A percentile compares a stretch with the other conserved stretches of the same genome.
Conservation (phyloP, 1,140 invertebrate species). For the Cyclina sinensis region DNA sequence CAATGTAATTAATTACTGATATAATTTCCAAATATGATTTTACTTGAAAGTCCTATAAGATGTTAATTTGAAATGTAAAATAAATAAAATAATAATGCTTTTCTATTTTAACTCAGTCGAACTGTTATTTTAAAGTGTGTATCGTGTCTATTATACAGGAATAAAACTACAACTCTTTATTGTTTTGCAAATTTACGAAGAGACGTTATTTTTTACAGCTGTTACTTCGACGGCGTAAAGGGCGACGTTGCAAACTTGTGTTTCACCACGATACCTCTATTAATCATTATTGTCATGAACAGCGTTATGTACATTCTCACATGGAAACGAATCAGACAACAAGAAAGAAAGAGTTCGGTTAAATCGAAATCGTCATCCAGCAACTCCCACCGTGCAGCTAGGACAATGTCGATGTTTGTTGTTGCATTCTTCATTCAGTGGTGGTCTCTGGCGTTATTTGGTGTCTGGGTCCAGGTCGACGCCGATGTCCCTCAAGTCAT, state of each 20-base stretch:
- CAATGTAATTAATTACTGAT: no score
- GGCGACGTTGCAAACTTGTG: conserved; percentile 63
- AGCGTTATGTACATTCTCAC: conserved; percentile 68
- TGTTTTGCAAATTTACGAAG: no score
- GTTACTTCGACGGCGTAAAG: conserved; percentile 72
- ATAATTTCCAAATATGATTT: no score
- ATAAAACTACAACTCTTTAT: neutral
- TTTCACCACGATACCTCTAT: conserved; percentile 70
- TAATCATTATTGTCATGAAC: conserved; percentile 65
- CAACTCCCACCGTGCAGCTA: conserved; percentile 63
- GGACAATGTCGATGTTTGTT: conserved; percentile 72
- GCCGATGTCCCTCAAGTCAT: conserved; percentile 65
- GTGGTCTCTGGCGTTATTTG: conserved; percentile 69
- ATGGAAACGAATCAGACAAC: conserved; percentile 64
- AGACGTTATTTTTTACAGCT: conserved; percentile 62
- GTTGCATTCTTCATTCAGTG: conserved; percentile 72
- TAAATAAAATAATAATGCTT: no score
- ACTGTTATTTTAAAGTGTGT: neutral
- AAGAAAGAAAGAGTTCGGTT: conserved; percentile 41
- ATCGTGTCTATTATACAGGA: neutral
- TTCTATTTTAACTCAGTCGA: neutral
- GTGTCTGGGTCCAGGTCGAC: conserved; percentile 59
- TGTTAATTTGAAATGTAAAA: no score
- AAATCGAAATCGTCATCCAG: conserved; percentile 5
- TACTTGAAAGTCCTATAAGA: no score